Evolutionary conservation across 2,797 vertebrate species (phyloP), one percentile per base, ranked within the genome.

Genomic region (Columba guinea): DNA sequence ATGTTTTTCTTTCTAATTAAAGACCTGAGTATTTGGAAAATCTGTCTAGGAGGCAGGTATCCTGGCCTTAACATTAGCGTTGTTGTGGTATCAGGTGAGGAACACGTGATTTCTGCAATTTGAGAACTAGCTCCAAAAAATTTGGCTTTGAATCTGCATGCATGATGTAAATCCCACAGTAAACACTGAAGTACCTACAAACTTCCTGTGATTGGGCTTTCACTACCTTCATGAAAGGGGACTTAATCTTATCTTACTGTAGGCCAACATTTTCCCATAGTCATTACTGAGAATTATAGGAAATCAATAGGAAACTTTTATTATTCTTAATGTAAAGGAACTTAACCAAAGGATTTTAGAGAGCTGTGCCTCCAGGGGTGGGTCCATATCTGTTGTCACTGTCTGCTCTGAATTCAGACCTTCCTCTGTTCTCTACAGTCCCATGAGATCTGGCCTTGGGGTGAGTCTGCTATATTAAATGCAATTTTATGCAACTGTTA

Each of bases 1-100:
- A 51, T 60, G 24, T 27, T 94, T 80, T 95, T 84, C 30, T 81
- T 90, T 89, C 55, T 87, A 81, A 83, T 69, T 90, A 71, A 93
- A 94, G 34, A 16, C 30, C 13, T 13, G 23, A 71, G 17, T 73
- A 34, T 84, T 89, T 84, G 59, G 64, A 84, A 94, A 89, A 90
- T 11, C 59, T 89, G 71, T 77, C 69, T 79, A 75, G 71, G 44
- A 93, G 77, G 30, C 35, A 76, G 32, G 44, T 77, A 56, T 92
- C 59, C 48, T 87, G 75, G 8, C 26, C 89, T 85, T 69, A 74
- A 28, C 76, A 56, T 60, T 87, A 82, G 35, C 48, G 28, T n/a
- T 91, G 35, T 59, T 91, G 55, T 53, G 68, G 44, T 55, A 84
- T 74, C 55, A 73, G 34, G 48, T 70, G 16, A 90, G 28, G 48